Base-by-base conservation (phyloP, 2,888 invertebrate species). In the Lasioglossum marginatum region DNA sequence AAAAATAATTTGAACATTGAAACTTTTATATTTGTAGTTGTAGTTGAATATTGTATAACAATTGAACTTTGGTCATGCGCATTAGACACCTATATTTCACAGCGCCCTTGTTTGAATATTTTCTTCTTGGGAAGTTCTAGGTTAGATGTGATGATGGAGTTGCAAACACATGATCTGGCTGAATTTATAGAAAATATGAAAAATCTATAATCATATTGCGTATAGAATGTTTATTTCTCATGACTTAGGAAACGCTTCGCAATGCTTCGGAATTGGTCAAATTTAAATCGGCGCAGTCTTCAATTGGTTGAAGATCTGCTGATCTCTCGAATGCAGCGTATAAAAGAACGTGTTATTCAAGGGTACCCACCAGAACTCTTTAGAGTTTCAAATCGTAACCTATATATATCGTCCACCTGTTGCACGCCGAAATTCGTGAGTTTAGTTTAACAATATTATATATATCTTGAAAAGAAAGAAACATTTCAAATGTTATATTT, bases 241-340 rank as follows among this genome's bases (percentile, higher is more conserved):
- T 45, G 6, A 66, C 77, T 81, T 57, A 82, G 81, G 60, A 80
- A 78, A 52, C 77, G 6, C 4, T 48, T 52, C 4, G 37, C 19
- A 1, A 94, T 93, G 92, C 87, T 87, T 79, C 83, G 87, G 43
- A 89, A 87, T 73, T 90, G 91, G 86, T 68, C 77, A 60, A 83
- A 76, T 87, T 91, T 93, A 77, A 92, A 92, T 83, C 89, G 87
- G 4, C 87, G 91, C 40, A 87, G 87, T 72, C 79, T 90, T 86
- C 93, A 89, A 92, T 92, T 94, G 92, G 92, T 83, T n/a, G 90
- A 88, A 80, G 90, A 91, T 60, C 66, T 91, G 34, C 37, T 92
- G 14, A 86, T 87, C 72, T 75, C 71, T 23, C 79, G 78, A 14
- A 40, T 68, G 60, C 85, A 81, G n/a, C 63, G 68, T 78, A 87